These are phyloP conservation scores for Chironomus riparius DNA, from an alignment of 2,888 invertebrate species.

Conservation along the genomic window DNA sequence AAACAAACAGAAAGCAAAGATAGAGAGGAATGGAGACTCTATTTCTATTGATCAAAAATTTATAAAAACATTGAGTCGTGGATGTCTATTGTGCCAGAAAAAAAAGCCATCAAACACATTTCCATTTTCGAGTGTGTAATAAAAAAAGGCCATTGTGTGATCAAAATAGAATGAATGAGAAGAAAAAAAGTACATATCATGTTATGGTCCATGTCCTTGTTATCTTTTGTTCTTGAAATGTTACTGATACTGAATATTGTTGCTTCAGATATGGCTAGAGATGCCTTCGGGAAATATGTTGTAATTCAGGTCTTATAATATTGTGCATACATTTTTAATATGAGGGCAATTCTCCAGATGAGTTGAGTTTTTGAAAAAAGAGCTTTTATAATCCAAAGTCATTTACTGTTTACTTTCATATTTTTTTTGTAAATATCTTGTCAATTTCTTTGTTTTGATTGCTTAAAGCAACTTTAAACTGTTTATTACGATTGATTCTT, in stretches of 20 bases:
- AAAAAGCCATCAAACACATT: conserved; percentile 9
- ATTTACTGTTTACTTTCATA: too few relatives aligned
- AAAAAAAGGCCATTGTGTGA: conserved; percentile 6
- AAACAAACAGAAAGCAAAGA: neutral
- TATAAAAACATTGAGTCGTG: conserved; percentile 4
- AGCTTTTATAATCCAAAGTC: too few relatives aligned
- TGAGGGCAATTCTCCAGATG: too few relatives aligned
- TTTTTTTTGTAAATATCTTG: too few relatives aligned
- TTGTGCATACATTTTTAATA: conserved; percentile 14
- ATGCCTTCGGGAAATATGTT: neutral
- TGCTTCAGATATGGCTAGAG: neutral
- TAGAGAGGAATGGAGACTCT: neutral
- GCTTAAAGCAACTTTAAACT: too few relatives aligned
- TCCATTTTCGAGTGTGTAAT: conserved; percentile 7
- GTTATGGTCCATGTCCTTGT: too few relatives aligned
- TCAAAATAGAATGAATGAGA: too few relatives aligned
- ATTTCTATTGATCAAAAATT: conserved; percentile 24
- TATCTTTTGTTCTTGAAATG: neutral
- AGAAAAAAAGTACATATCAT: neutral
- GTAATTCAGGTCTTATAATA: neutral
- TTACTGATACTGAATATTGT: neutral
- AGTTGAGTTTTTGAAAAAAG: too few relatives aligned
- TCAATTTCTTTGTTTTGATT: too few relatives aligned
- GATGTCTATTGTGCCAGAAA: neutral
- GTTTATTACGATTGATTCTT: too few relatives aligned